These are phyloP conservation scores for Naso thynnoides DNA, from an alignment of 2,797 vertebrate genomes.

Conservation along the genomic window DNA sequence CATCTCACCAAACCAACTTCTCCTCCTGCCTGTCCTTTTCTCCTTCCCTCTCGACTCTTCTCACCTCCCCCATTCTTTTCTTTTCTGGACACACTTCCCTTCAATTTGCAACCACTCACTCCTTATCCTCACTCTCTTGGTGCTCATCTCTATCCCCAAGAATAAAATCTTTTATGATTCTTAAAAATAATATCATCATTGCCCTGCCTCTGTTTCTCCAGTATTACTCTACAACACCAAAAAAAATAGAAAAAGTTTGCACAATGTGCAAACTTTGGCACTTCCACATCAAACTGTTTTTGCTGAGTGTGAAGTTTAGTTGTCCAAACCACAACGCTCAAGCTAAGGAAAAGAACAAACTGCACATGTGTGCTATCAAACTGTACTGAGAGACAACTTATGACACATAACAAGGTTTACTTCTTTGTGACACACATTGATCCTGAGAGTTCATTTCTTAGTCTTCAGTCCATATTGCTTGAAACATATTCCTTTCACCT, in stretches of 20 bases:
- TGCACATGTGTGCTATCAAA: too few relatives aligned
- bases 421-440: background rate
- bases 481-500: too few relatives aligned
- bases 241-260: background rate
- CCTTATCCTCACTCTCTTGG: conserved; percentile 31
- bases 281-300: background rate
- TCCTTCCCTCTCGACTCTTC: conserved; percentile 43
- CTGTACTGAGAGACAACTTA: background rate
- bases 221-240: background rate
- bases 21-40: conserved; percentile 20
- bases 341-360: background rate
- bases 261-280: background rate
- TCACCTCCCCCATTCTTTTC: conserved; percentile 36
- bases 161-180: background rate
- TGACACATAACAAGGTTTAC: background rate
- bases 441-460: too few relatives aligned
- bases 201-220: background rate
- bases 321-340: background rate
- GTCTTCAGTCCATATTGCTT: too few relatives aligned
- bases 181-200: background rate
- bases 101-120: conserved; percentile 47
- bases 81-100: conserved; percentile 37
- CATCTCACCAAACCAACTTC: conserved; percentile 14
- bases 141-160: background rate
- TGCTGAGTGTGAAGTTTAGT: background rate